Conservation (phyloP, 2,113 vertebrate species). For the Pteruthius melanotis region DNA sequence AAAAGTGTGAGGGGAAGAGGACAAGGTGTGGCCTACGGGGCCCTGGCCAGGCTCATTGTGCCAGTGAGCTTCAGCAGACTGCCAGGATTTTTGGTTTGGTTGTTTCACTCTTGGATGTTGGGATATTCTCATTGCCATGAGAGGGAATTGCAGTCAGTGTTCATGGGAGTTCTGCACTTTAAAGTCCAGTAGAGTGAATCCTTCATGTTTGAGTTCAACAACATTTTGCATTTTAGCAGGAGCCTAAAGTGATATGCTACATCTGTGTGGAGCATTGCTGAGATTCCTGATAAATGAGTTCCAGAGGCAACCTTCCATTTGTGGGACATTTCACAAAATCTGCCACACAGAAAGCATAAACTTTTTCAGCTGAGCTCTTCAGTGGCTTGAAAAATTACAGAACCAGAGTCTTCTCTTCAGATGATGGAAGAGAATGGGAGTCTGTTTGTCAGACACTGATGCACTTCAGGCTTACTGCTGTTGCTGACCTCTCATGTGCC, state of each 20-base stretch:
- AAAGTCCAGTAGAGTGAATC: slow-evolving; percentile 2
- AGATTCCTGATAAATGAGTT: slow-evolving; percentile 62
- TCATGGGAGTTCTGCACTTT: neutral
- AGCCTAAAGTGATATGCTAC: neutral
- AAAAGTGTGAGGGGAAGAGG: neutral
- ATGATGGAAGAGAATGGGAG: neutral
- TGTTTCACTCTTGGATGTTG: accelerated
- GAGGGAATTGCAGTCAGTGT: neutral
- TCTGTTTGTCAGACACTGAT: neutral
- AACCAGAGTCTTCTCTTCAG: neutral
- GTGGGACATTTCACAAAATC: neutral
- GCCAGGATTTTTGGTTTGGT: neutral
- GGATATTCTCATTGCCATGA: neutral
- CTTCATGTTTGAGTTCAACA: neutral
- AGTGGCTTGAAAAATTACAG: neutral
- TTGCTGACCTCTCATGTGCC: neutral
- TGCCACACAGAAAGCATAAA: neutral
- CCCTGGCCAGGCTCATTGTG: accelerated
- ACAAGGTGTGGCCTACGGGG: neutral
- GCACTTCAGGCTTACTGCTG: neutral
- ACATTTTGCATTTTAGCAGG: neutral
- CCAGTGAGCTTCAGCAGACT: neutral
- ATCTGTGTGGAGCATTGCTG: slow-evolving; percentile 50
- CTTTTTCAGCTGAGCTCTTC: neutral
- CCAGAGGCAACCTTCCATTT: slow-evolving; percentile 19